Evolutionary conservation across 2,797 vertebrate genomes (phyloP), one percentile per base, ranked within the genome.

Genomic region (Gymnoscopelus braueri): DNA sequence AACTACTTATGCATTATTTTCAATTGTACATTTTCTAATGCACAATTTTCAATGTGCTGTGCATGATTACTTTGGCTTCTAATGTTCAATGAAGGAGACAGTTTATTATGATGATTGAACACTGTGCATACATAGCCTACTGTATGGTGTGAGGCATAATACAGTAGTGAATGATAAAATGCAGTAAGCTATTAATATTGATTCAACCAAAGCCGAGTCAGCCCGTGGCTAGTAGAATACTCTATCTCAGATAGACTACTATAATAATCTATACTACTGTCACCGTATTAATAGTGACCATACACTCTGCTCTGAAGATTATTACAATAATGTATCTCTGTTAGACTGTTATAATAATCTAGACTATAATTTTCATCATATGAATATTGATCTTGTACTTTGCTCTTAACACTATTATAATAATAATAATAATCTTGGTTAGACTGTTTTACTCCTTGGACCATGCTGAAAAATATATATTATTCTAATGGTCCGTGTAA

Each of bases 391-490:
- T 52, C 9, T 15, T 47, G 44, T 15, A 63, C 55, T 73, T 23
- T 59, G 51, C 61, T 63, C 50, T 51, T n/a, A n/a, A n/a, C n/a
- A n/a, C n/a, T n/a, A n/a, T n/a, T n/a, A n/a, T n/a, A n/a, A n/a
- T n/a, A n/a, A n/a, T n/a, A n/a, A n/a, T n/a, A n/a, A n/a, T n/a
- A n/a, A n/a, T n/a, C 44, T 68, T 55, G 3, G 49, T 50, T 50
- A 5, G 49, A 65, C 62, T 65, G 44, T 76, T 79, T 83, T 14
- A 81, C 64, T 66, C 72, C 65, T 63, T 70, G 76, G 66, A 71
- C 64, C 2, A 3, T 57, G 61, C 64, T 81, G 78, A 81, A 84
- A 86, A 82, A 81, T 51, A 83, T 81, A 81, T 76, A n/a, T 84
- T 75, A 84, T 88, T 71, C 74, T 77, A 82, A 71, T 81, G 77